phyloP scores from a whole-genome alignment of 2,888 invertebrate species.

The Diaphora mendica region DNA sequence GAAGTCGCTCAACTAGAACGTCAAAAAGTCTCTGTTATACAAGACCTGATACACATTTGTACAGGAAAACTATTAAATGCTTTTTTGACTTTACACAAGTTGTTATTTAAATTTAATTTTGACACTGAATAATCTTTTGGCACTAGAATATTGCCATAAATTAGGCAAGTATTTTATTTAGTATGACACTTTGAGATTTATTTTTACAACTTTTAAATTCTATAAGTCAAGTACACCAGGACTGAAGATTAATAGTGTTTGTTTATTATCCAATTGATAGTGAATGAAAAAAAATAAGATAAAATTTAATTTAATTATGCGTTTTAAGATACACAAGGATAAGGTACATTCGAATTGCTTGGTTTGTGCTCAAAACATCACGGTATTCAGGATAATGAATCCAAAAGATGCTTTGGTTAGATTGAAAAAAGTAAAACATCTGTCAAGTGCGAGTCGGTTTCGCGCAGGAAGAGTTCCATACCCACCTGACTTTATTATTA shows the following conservation, averaged over 20 bases:
- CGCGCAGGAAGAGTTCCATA: too few species aligned
- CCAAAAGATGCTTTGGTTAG: not conserved
- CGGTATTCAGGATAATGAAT: not conserved
- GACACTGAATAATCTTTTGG: slow-evolving; percentile 5
- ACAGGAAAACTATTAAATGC: not conserved
- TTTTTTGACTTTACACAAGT: not conserved
- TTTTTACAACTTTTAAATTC: slow-evolving; percentile 9
- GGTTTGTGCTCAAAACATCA: not conserved
- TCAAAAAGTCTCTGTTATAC: too few species aligned
- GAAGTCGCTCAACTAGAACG: too few species aligned
- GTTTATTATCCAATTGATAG: not conserved
- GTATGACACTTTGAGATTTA: slow-evolving; percentile 6
- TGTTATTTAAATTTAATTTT: not conserved
- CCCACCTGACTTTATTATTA: too few species aligned
- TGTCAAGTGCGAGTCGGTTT: too few species aligned
- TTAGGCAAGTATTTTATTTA: not conserved
- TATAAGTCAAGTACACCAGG: slow-evolving; percentile 7
- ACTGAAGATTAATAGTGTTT: slow-evolving; percentile 1
- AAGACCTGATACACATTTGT: not conserved
- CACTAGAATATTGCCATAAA: not conserved
- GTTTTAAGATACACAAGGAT: not conserved
- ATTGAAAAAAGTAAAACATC: not conserved
- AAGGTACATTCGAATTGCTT: not conserved
- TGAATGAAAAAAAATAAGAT: not conserved
- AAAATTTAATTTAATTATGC: not conserved